phyloP scores from a whole-genome alignment of 2,888 invertebrate genomes.

The Ellobium chinense region DNA sequence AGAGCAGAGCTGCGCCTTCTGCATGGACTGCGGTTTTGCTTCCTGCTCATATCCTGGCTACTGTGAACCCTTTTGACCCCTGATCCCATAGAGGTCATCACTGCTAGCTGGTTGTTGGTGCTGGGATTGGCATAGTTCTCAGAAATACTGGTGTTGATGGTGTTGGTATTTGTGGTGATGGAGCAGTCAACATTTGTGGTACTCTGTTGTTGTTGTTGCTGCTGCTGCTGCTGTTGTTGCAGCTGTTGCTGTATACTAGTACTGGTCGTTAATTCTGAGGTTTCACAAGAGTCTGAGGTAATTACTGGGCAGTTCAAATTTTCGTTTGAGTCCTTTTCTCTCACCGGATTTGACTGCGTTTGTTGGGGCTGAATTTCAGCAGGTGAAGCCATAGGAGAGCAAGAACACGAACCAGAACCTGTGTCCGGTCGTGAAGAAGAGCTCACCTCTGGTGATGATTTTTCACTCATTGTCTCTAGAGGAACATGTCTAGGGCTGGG shows the following conservation, averaged over 20 bases:
- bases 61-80: constrained; percentile 34
- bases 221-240: too few species aligned
- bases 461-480: constrained; percentile 43
- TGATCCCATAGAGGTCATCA: neutral
- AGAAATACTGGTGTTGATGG: constrained; percentile 7
- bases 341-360: constrained; percentile 45
- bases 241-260: too few species aligned
- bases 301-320: constrained; percentile 65
- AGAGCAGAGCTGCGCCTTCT: neutral
- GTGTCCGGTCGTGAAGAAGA: constrained; percentile 29
- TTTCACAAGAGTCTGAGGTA: constrained; percentile 4
- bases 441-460: constrained; percentile 36
- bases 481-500: constrained; percentile 54
- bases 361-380: constrained; percentile 31
- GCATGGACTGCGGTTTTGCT: constrained; percentile 18
- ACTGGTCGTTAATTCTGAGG: constrained; percentile 13
- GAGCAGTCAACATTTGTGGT: constrained; percentile 1
- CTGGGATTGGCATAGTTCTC: neutral
- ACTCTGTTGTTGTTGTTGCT: constrained; percentile 5
- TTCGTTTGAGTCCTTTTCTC: constrained; percentile 72
- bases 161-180: constrained; percentile 16
- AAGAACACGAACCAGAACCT: constrained; percentile 36
- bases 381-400: constrained; percentile 37
- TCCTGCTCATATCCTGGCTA: constrained; percentile 27
- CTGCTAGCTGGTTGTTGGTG: neutral